Base-by-base conservation (phyloP, 2,888 invertebrate species). In the Cybosia mesomella region DNA sequence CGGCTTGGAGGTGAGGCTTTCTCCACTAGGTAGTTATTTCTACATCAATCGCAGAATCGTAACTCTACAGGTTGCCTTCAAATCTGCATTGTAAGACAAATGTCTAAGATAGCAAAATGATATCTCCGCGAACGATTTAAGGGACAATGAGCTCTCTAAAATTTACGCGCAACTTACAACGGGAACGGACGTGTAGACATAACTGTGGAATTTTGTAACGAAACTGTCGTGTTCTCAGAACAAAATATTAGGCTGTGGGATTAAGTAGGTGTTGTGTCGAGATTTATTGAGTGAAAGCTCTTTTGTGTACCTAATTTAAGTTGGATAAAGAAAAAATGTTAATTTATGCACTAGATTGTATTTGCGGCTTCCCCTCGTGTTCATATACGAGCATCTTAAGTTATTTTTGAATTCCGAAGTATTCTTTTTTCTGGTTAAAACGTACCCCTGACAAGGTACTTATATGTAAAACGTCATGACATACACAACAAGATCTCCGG, bases 1-100 rank as follows among this genome's bases (percentile, higher is more conserved):
- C 28, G 5, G 28, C 28, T 28, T 28, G 28, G 3, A 28, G 5
- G 28, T 28, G 3, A 28, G 28, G n/a, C n/a, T n/a, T n/a, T n/a
- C n/a, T n/a, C n/a, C 28, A 28, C n/a, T n/a, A 32, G 32, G 34
- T 8, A 34, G 9, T 7, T 34, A 34, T 9, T 34, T 1, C 8
- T 18, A 49, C 5, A 49, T 55, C 21, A 55, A 55, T 13, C 22
- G 32, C 13, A 34, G 66, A 64, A 63, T 62, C 73, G 70, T 72
- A 60, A 66, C 68, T 76, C 71, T 86, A 72, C 68, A 74, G 65
- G 60, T 76, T 22, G 75, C 86, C 83, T 85, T 84, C 86, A 76
- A 78, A 87, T 84, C 77, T 73, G 78, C 86, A 82, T 84, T 85
- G 83, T 82, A 88, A 88, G 91, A 91, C 91, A 89, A 91, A 92